A percentile compares a stretch with the other conserved stretches of the same genome.
Evolutionary conservation across 2,888 invertebrate species (phyloP).

Genomic region (Xestia rhomboidea): DNA sequence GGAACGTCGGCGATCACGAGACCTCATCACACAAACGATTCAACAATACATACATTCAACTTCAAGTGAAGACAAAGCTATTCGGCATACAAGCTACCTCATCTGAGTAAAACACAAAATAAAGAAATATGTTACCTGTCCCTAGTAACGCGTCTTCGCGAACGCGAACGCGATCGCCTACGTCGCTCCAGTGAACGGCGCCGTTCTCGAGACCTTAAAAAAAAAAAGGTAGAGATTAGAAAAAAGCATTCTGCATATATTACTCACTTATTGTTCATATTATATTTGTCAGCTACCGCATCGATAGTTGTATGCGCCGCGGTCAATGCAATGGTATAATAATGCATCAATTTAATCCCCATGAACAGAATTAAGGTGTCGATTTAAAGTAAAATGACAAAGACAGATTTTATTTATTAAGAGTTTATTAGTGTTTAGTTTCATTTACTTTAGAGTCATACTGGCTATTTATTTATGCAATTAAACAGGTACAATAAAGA

Average conservation of each 20-base stretch:
- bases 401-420: background rate
- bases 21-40: slow-evolving; percentile 70
- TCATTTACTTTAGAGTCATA: background rate
- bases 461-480: background rate
- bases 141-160: slow-evolving; percentile 87
- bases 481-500: slow-evolving; percentile 20
- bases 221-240: background rate
- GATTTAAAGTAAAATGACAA: slow-evolving; percentile 28
- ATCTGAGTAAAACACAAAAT: slow-evolving; percentile 8
- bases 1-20: slow-evolving; percentile 85
- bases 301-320: background rate
- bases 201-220: slow-evolving; percentile 87
- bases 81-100: slow-evolving; percentile 15
- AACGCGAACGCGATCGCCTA: slow-evolving; percentile 87
- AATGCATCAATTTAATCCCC: background rate
- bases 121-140: slow-evolving; percentile 82
- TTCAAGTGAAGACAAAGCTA: slow-evolving; percentile 58
- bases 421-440: slow-evolving; percentile 26
- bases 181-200: slow-evolving; percentile 89
- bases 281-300: background rate
- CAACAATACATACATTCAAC: slow-evolving; percentile 59
- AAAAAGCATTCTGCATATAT: background rate
- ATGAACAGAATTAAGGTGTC: slow-evolving; percentile 1
- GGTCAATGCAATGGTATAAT: slow-evolving; percentile 12
- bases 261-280: too few relatives aligned